Percentiles rank a stretch among this genome's conserved stretches.
Conservation (phyloP, 2,888 invertebrate species). For the Leucania comma region DNA sequence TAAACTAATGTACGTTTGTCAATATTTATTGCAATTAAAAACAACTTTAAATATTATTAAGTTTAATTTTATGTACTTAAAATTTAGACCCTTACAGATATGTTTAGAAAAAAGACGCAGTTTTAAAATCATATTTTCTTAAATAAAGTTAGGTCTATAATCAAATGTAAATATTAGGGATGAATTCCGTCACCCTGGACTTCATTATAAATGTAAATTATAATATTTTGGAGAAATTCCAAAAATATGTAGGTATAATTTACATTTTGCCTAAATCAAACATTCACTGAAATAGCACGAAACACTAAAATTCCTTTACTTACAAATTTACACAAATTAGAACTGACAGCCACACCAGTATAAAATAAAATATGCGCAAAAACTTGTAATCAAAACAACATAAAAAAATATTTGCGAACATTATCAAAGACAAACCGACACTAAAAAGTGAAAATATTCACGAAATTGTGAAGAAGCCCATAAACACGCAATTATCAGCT, state of each 20-base stretch:
- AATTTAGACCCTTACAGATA: too few species aligned
- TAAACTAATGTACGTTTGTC: too few species aligned
- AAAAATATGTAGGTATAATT: conserved; percentile 53
- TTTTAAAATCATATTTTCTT: conserved; percentile 4
- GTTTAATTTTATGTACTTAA: too few species aligned
- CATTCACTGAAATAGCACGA: not conserved
- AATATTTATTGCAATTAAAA: too few species aligned
- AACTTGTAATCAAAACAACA: conserved; percentile 12
- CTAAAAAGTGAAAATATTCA: conserved; percentile 28
- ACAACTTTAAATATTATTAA: not conserved
- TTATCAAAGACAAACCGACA: conserved; percentile 11
- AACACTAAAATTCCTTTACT: not conserved
- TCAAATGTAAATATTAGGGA: conserved; percentile 23
- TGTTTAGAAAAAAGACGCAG: not conserved
- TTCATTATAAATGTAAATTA: conserved; percentile 50
- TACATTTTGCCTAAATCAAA: conserved; percentile 38
- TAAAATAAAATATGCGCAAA: not conserved
- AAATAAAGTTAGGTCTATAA: not conserved
- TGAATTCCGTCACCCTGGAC: conserved; percentile 23
- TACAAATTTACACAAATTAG: not conserved
- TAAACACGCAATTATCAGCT: conserved; percentile 54
- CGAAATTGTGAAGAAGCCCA: conserved; percentile 30
- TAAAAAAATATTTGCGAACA: conserved; percentile 11
- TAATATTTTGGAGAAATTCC: conserved; percentile 41
- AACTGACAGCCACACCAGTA: not conserved